Conservation (phyloP, 2,797 vertebrate species). For the Thripadectes ignobilis region DNA sequence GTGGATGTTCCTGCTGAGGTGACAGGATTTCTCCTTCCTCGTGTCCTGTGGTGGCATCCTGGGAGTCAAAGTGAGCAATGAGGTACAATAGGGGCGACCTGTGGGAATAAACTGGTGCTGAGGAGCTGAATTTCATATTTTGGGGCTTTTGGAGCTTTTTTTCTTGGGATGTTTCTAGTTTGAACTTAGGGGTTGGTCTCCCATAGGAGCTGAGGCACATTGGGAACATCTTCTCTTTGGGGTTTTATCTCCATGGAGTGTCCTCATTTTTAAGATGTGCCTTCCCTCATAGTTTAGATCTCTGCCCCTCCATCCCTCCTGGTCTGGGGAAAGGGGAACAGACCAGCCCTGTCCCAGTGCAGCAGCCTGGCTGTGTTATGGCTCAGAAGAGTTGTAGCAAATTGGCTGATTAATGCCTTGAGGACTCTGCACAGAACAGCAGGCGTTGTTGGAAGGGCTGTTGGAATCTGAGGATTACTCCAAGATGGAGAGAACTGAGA, state of each 20-base stretch:
- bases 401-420: neutral
- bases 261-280: neutral
- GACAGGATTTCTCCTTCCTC: neutral
- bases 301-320: neutral
- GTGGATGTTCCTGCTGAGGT: neutral
- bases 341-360: neutral
- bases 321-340: neutral
- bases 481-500: neutral
- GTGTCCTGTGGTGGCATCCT: rapidly evolving
- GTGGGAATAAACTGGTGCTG: neutral
- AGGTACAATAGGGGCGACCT: rapidly evolving
- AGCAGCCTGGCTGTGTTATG: neutral
- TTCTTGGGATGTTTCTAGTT: neutral
- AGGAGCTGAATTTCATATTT: neutral
- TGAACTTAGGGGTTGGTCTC: neutral
- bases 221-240: neutral
- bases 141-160: neutral
- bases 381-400: neutral
- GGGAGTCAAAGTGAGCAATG: rapidly evolving
- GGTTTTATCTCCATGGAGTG: neutral
- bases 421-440: neutral
- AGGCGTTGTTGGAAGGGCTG: neutral
- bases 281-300: rapidly evolving
- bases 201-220: rapidly evolving
- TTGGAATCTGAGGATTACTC: rapidly evolving